These are phyloP conservation scores for Nematostella vectensis DNA, from an alignment of 92 coral and sea anemone genomes.

Conservation along the genomic window DNA sequence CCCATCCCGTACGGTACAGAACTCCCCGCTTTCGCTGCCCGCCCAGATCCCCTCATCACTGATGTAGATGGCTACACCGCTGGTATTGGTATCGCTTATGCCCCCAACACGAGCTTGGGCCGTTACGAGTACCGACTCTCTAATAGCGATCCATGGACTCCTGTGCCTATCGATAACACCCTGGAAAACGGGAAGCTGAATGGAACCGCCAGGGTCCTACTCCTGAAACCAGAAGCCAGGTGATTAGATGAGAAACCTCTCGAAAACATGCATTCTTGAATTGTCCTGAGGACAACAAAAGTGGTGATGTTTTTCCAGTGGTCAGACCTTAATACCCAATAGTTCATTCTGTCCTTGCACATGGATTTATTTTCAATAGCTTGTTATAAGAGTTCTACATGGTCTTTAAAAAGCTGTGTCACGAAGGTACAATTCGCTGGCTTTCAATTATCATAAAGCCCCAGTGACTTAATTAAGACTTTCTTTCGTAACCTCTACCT, in stretches of 20 bases:
- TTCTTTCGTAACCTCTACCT: too few species aligned
- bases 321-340: too few species aligned
- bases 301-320: too few species aligned
- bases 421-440: too few species aligned
- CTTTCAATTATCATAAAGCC: too few species aligned
- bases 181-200: slow-evolving; percentile 12
- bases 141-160: slow-evolving; percentile 12
- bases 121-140: slow-evolving; percentile 34
- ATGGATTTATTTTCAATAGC: too few species aligned
- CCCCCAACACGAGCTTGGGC: slow-evolving; percentile 44
- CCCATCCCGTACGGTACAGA: slow-evolving; percentile 27
- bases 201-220: slow-evolving; percentile 10
- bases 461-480: too few species aligned
- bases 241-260: slow-evolving; percentile 12
- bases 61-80: slow-evolving; percentile 40
- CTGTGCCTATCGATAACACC: slow-evolving; percentile 19
- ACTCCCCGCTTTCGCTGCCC: slow-evolving; percentile 14
- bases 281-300: too few species aligned
- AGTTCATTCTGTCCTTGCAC: too few species aligned
- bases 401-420: too few species aligned
- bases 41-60: slow-evolving; percentile 13
- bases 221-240: slow-evolving; percentile 32
- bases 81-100: slow-evolving; percentile 46
- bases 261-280: not conserved
- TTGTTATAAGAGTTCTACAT: too few species aligned